phyloP scores from a whole-genome alignment of 2,888 invertebrate genomes.

The Drosophila differens region DNA sequence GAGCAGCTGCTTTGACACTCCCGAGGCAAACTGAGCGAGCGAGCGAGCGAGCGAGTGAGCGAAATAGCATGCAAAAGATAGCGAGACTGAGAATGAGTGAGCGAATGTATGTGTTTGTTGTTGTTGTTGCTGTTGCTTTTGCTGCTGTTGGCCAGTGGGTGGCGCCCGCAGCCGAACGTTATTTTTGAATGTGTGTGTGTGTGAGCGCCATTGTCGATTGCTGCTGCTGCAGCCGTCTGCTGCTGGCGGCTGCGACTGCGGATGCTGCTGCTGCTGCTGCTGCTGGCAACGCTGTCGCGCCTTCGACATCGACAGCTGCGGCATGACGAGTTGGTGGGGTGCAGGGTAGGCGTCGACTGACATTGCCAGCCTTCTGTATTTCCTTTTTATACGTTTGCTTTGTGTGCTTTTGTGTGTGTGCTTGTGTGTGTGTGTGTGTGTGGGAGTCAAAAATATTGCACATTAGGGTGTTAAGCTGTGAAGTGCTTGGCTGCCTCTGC shows the following conservation, averaged over 20 bases:
- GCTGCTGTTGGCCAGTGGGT: conserved; percentile 57
- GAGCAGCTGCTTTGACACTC: conserved; percentile 56
- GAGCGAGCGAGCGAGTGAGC: conserved; percentile 24
- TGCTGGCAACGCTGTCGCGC: conserved; percentile 56
- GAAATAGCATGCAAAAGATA: not conserved
- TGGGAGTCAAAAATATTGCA: conserved; percentile 78
- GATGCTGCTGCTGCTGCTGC: conserved; percentile 34
- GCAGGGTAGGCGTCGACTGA: not conserved
- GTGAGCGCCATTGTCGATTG: conserved; percentile 58
- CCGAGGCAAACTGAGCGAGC: conserved; percentile 18
- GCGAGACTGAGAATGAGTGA: conserved; percentile 31
- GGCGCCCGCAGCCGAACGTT: conserved; percentile 51
- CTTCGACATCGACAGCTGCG: conserved; percentile 49
- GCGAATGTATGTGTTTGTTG: conserved; percentile 31
- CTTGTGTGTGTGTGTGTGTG: conserved; percentile 28
- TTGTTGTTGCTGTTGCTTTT: conserved; percentile 21
- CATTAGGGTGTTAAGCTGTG: conserved; percentile 84
- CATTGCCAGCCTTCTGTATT: conserved; percentile 46
- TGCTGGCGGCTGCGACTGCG: conserved; percentile 17
- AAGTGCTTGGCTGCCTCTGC: conserved; percentile 73
- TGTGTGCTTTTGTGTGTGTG: conserved; percentile 34
- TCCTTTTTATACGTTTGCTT: conserved; percentile 51
- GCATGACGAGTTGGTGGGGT: not conserved
- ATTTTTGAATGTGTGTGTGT: conserved; percentile 28
- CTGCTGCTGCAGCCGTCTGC: conserved; percentile 35